Conservation (phyloP, 2,888 invertebrate species). For the Autographa pulchrina region DNA sequence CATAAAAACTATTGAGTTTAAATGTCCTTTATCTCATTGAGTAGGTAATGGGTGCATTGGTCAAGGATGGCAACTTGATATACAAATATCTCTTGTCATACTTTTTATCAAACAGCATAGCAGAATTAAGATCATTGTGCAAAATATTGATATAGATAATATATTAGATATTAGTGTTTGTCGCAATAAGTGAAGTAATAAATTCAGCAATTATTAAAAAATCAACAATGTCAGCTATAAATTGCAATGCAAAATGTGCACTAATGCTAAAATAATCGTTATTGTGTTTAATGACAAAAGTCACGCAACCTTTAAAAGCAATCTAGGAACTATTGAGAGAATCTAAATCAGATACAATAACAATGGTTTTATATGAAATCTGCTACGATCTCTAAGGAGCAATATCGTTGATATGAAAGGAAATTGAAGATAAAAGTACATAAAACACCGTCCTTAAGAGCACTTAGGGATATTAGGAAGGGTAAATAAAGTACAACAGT, state of each 20-base stretch:
- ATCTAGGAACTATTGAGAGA: conserved; percentile 28
- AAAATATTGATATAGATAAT: not conserved
- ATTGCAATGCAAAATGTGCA: conserved; percentile 47
- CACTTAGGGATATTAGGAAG: conserved; percentile 12
- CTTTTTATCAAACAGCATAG: not conserved
- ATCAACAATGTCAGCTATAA: conserved; percentile 30
- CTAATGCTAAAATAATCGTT: conserved; percentile 37
- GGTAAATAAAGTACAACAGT: not conserved
- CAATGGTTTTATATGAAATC: conserved; percentile 12
- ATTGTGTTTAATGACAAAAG: conserved; percentile 33
- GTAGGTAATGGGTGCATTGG: not conserved
- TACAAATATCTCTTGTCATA: not conserved
- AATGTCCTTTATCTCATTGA: not conserved
- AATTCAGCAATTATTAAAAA: conserved; percentile 23
- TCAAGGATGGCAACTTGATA: not conserved
- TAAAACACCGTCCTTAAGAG: not conserved
- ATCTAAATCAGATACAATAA: conserved; percentile 18
- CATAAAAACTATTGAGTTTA: conserved; percentile 57
- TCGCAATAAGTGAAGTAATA: not conserved
- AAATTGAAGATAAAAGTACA: conserved; percentile 13
- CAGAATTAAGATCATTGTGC: not conserved
- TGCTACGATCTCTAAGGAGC: not conserved
- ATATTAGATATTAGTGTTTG: not conserved
- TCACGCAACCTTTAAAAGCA: conserved; percentile 50
- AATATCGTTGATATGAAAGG: conserved; percentile 9